Conservation (phyloP, 1,140 invertebrate species). For the Conus betulinus region DNA sequence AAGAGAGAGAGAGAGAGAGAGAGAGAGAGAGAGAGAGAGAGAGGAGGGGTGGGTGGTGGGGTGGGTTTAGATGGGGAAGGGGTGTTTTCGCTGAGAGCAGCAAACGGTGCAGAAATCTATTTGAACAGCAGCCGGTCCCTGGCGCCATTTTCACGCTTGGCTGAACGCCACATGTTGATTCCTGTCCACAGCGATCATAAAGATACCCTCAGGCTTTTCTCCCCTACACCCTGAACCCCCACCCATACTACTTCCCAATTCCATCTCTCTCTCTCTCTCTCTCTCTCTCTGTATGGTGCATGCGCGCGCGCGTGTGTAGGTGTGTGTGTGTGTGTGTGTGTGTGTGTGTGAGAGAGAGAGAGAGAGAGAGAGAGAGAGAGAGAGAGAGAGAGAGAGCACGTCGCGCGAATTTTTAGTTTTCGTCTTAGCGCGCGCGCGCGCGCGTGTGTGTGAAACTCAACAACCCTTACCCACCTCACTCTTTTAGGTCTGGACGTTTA, state of each 20-base stretch:
- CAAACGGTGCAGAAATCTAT: not conserved
- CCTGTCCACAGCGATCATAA: not conserved
- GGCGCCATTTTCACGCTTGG: constrained; percentile 1
- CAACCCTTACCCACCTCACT: too few relatives aligned
- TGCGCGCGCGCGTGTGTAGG: too few relatives aligned
- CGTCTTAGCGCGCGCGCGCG: too few relatives aligned
- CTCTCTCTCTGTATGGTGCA: too few relatives aligned
- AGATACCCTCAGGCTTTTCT: not conserved
- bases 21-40: not conserved
- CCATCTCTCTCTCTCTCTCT: not conserved
- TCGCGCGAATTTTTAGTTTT: too few relatives aligned
- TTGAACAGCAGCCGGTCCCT: not conserved
- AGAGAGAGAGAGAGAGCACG: too few relatives aligned
- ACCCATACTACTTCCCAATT: not conserved
- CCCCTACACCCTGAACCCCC: not conserved
- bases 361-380: too few relatives aligned
- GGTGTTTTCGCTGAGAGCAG: not conserved
- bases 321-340: too few relatives aligned
- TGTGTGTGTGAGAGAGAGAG: too few relatives aligned
- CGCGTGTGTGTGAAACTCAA: too few relatives aligned
- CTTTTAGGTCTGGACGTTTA: too few relatives aligned
- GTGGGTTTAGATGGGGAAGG: not conserved
- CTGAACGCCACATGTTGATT: not conserved
- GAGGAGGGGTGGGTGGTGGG: not conserved
- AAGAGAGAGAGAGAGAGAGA: constrained; percentile 1